Evolutionary conservation across 2,797 vertebrate species (phyloP).

Genomic region (Acanthornis magna): DNA sequence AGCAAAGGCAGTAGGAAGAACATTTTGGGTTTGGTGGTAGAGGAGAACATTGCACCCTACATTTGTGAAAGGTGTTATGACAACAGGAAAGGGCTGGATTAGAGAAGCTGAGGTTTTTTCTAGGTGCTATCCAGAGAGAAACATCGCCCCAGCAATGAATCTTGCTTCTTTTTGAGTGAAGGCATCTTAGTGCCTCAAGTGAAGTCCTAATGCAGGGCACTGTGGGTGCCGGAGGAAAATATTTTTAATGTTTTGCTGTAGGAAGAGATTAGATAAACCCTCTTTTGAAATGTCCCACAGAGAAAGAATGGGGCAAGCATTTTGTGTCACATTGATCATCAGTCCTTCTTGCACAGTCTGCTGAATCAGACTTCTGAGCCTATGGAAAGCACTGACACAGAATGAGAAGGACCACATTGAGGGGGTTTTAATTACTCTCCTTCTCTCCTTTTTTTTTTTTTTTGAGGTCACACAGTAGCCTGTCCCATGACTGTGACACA

Average conservation of each 20-base stretch:
- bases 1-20: not conserved
- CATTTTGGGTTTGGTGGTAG: not conserved
- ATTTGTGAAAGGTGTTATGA: not conserved
- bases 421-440: not conserved
- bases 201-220: not conserved
- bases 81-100: not conserved
- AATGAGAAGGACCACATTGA: not conserved
- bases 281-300: not conserved
- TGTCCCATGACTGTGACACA: not conserved
- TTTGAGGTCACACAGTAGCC: not conserved
- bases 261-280: not conserved
- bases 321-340: not conserved
- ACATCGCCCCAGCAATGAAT: not conserved
- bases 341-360: not conserved
- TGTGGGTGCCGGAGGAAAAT: not conserved
- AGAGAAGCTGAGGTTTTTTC: not conserved
- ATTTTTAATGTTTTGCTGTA: not conserved
- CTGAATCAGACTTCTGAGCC: not conserved
- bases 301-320: not conserved
- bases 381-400: not conserved
- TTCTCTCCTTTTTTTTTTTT: not conserved
- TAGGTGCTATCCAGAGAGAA: not conserved
- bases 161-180: not conserved
- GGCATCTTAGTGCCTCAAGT: not conserved
- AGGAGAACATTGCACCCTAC: not conserved